Percentiles rank a stretch among this genome's conserved stretches.
Evolutionary conservation across 2,888 invertebrate genomes (phyloP).

Genomic region (Hypolimnas misippus): DNA sequence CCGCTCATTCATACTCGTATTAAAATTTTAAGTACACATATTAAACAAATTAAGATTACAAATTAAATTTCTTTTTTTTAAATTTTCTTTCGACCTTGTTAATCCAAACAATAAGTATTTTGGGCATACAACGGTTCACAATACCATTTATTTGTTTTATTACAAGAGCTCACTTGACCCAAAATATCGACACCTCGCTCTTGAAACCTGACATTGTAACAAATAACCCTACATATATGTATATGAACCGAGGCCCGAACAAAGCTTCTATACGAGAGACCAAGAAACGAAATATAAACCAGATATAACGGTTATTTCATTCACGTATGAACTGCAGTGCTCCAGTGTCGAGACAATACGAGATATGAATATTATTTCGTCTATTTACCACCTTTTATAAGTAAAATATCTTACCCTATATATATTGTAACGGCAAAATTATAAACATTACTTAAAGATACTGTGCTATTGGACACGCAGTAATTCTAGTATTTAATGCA

Average conservation of each 20-base stretch:
- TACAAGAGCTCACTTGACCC: slow-evolving; percentile 34
- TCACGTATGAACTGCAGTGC: slow-evolving; percentile 21
- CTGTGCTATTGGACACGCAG: too few relatives aligned
- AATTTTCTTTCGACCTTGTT: background rate
- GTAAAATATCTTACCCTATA: background rate
- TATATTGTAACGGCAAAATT: too few relatives aligned
- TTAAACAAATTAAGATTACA: background rate
- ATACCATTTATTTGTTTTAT: slow-evolving; percentile 33
- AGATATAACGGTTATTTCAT: slow-evolving; percentile 34
- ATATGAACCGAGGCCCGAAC: slow-evolving; percentile 14
- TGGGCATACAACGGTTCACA: background rate
- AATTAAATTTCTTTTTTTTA: background rate
- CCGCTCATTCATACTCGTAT: too few relatives aligned
- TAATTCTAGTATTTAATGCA: too few relatives aligned
- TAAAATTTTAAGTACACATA: too few relatives aligned
- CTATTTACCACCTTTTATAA: background rate
- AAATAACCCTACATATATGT: slow-evolving; percentile 19
- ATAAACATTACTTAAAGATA: too few relatives aligned
- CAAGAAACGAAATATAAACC: slow-evolving; percentile 18
- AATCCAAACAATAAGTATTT: background rate
- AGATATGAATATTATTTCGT: background rate
- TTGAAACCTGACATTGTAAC: slow-evolving; percentile 25
- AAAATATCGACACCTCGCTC: slow-evolving; percentile 18
- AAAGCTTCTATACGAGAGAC: slow-evolving; percentile 21
- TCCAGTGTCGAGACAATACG: slow-evolving; percentile 18